These are phyloP conservation scores for Danio rerio DNA, from an alignment of 2,113 vertebrate genomes.

Conservation along the genomic window GRCz12tu NC_133188.1:14249501-14250000, in stretches of 20 bases:
- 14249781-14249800: slow-evolving; percentile 65
- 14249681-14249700: slow-evolving; percentile 34
- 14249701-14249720: slow-evolving; percentile 17
- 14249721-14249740: slow-evolving; percentile 19
- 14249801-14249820: slow-evolving; percentile 96
- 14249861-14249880: slow-evolving; percentile 99
- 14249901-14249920: background rate
- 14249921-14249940: background rate
- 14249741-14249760: slow-evolving; percentile 14
- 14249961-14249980: background rate
- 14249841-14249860: slow-evolving; percentile 91
- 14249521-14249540: slow-evolving; percentile 40
- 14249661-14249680: background rate
- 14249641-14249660: slow-evolving; percentile 36
- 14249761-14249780: slow-evolving; percentile 44
- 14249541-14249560: slow-evolving; percentile 34
- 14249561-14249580: slow-evolving; percentile 11
- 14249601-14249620: slow-evolving; percentile 10
- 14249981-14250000: no score
- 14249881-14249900: slow-evolving; percentile 82
- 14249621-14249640: background rate
- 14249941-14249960: slow-evolving; percentile 13
- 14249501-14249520: slow-evolving; percentile 44
- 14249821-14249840: slow-evolving; percentile 95
- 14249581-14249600: slow-evolving; percentile 21